phyloP scores from a whole-genome alignment of 2,888 invertebrate genomes.

The Vesta saturnalis region DNA sequence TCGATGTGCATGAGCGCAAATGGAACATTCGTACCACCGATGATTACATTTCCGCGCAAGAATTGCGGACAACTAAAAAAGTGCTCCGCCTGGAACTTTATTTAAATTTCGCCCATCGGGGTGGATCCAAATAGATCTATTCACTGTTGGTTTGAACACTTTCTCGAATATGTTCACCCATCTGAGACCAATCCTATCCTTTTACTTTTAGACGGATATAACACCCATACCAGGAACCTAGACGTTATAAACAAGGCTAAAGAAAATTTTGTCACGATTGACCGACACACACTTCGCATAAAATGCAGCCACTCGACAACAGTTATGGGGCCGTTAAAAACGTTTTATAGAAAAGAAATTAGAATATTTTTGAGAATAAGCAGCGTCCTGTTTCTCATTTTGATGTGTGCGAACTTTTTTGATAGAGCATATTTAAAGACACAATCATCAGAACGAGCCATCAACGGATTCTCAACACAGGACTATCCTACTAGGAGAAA shows the following conservation, averaged over 20 bases:
- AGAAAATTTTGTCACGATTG: constrained; percentile 47
- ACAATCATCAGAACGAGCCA: constrained; percentile 13
- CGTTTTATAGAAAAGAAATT: neutral
- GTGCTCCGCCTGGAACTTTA: no score
- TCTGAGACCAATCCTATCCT: constrained; percentile 50
- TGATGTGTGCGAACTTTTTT: no score
- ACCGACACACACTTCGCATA: constrained; percentile 50
- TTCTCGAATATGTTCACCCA: constrained; percentile 49
- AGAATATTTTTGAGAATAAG: neutral
- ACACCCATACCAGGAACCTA: constrained; percentile 52
- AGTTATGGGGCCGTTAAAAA: constrained; percentile 12
- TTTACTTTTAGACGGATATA: constrained; percentile 55
- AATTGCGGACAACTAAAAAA: constrained; percentile 50
- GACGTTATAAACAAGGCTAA: constrained; percentile 45
- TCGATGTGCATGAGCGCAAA: no score
- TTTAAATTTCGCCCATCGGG: constrained; percentile 43
- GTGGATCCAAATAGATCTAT: constrained; percentile 53
- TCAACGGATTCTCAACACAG: constrained; percentile 2
- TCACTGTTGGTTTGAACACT: constrained; percentile 56
- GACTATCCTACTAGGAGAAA: neutral
- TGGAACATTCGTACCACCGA: neutral
- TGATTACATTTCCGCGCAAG: constrained; percentile 18
- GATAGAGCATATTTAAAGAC: constrained; percentile 14
- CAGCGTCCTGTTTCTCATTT: constrained; percentile 2
- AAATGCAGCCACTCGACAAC: constrained; percentile 47